Percentiles rank a stretch among this genome's conserved stretches.
These are phyloP conservation scores for Agelastica alni DNA, from an alignment of 2,888 invertebrate genomes.

Conservation along the genomic window DNA sequence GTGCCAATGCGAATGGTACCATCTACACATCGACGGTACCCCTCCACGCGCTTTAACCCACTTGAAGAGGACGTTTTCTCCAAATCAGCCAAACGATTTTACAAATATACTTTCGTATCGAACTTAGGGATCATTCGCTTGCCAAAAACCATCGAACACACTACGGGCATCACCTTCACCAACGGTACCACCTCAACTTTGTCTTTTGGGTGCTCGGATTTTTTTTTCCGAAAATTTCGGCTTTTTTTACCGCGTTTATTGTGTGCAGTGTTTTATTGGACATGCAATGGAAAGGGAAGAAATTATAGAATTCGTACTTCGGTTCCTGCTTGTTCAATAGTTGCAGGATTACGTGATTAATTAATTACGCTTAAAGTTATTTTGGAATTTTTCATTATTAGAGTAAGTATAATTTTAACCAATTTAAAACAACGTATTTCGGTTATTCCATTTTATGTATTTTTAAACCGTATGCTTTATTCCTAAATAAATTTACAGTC, in stretches of 20 bases:
- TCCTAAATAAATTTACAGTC: no score
- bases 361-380: no score
- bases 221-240: neutral
- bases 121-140: slow-evolving; percentile 22
- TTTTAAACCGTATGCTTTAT: no score
- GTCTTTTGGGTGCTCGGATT: neutral
- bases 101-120: slow-evolving; percentile 41
- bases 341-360: slow-evolving; percentile 31
- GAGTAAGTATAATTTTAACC: no score
- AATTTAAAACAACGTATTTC: no score
- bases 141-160: slow-evolving; percentile 24
- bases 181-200: neutral
- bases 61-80: slow-evolving; percentile 32
- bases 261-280: slow-evolving; percentile 14
- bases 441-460: no score
- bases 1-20: slow-evolving; percentile 19
- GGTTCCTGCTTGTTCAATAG: slow-evolving; percentile 31
- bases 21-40: slow-evolving; percentile 17
- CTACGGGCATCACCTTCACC: neutral
- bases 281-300: slow-evolving; percentile 43
- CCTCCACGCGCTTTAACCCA: slow-evolving; percentile 22
- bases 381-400: no score
- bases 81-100: slow-evolving; percentile 32
- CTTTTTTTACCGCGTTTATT: slow-evolving; percentile 3
- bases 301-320: slow-evolving; percentile 38